phyloP scores from a whole-genome alignment of 1,140 invertebrate species.

The Camponotus floridanus region DNA sequence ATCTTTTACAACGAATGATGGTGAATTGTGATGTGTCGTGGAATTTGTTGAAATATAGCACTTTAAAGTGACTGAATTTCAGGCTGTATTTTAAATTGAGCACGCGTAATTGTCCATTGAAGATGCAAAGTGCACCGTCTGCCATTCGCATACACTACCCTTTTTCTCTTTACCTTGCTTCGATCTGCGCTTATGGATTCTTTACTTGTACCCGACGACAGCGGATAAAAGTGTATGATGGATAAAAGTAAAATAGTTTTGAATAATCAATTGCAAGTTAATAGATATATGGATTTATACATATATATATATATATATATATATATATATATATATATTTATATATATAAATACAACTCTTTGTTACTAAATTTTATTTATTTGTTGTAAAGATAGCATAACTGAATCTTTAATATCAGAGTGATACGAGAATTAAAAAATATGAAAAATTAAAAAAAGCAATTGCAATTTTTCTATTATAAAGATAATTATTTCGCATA shows the following conservation, averaged over 20 bases:
- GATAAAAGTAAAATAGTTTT: slow-evolving; percentile 26
- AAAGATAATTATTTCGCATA: neutral
- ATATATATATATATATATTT: neutral
- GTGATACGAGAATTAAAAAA: neutral
- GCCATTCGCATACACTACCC: slow-evolving; percentile 36
- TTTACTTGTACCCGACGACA: slow-evolving; percentile 1
- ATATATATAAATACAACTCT: neutral
- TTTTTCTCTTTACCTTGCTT: neutral
- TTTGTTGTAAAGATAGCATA: neutral
- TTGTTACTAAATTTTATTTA: neutral
- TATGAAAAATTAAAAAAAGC: neutral
- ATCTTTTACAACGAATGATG: slow-evolving; percentile 5
- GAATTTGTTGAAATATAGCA: slow-evolving; percentile 24
- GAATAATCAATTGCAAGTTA: slow-evolving; percentile 1
- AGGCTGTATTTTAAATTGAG: slow-evolving; percentile 27
- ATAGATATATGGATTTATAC: neutral
- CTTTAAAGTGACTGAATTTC: slow-evolving; percentile 31
- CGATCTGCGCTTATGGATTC: slow-evolving; percentile 34
- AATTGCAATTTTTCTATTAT: neutral
- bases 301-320: neutral
- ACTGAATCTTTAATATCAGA: neutral
- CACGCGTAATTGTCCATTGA: slow-evolving; percentile 50
- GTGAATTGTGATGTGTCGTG: slow-evolving; percentile 2
- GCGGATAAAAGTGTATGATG: slow-evolving; percentile 29
- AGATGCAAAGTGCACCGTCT: slow-evolving; percentile 58